These are phyloP conservation scores for Halcyon leucocephala DNA, from an alignment of 2,797 vertebrate genomes.

Conservation along the genomic window DNA sequence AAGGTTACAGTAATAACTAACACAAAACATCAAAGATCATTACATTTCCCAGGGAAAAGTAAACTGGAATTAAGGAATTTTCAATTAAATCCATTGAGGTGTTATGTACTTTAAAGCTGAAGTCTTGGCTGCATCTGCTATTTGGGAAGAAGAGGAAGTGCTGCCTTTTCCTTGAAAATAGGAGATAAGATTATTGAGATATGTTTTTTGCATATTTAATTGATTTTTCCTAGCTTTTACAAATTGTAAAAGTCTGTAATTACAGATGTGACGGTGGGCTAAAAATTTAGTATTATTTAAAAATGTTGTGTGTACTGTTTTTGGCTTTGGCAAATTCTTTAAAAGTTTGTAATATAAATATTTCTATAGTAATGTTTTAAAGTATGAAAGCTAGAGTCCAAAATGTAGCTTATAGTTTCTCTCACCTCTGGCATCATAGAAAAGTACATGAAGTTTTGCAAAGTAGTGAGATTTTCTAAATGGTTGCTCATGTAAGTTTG, in stretches of 20 bases:
- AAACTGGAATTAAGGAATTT: neutral
- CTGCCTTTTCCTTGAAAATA: neutral
- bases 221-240: neutral
- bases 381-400: neutral
- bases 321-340: neutral
- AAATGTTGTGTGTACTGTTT: neutral
- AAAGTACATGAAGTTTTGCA: neutral
- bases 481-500: neutral
- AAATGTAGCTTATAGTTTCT: neutral
- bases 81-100: neutral
- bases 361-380: neutral
- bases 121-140: neutral
- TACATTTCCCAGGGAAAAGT: neutral
- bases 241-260: neutral
- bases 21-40: rapidly evolving
- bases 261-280: neutral
- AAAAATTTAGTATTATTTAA: neutral
- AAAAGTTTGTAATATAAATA: neutral
- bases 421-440: neutral
- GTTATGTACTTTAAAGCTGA: neutral
- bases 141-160: neutral
- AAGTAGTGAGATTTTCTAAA: neutral
- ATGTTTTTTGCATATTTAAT: neutral
- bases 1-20: neutral
- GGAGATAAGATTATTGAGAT: neutral